Evolutionary conservation across 2,888 invertebrate species (phyloP).

Genomic region (Callyntrura guangdongensis): DNA sequence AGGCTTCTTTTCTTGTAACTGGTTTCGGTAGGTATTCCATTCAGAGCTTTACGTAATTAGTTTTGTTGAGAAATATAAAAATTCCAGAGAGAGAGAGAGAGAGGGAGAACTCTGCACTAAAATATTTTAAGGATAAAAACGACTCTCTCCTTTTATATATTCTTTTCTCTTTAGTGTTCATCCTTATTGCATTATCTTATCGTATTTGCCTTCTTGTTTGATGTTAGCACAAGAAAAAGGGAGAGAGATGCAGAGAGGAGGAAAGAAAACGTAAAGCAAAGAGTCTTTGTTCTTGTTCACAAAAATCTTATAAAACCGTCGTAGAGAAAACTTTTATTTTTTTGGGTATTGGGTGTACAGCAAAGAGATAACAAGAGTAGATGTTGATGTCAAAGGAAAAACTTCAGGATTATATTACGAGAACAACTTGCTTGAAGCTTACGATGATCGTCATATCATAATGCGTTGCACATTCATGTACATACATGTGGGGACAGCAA

Average conservation of each 20-base stretch:
- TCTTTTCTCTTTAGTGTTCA: conserved; percentile 30
- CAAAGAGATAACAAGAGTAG: conserved; percentile 36
- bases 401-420: conserved; percentile 59
- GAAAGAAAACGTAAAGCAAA: conserved; percentile 2
- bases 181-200: conserved; percentile 46
- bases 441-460: conserved; percentile 1
- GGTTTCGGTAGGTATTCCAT: background rate
- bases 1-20: no score
- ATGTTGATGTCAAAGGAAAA: conserved; percentile 51
- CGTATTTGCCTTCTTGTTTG: background rate
- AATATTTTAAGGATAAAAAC: conserved; percentile 9
- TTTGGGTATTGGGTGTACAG: conserved; percentile 7
- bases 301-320: background rate
- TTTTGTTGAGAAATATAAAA: conserved; percentile 39
- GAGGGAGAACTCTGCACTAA: background rate
- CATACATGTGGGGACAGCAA: background rate
- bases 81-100: conserved; percentile 8
- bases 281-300: conserved; percentile 20
- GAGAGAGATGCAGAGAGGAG: background rate
- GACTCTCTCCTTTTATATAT: background rate
- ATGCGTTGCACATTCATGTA: background rate
- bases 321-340: background rate
- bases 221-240: background rate
- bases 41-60: conserved; percentile 23
- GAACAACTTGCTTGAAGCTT: background rate